phyloP scores from a whole-genome alignment of 2,888 invertebrate species.

The Chaetogeoica ovagalla region DNA sequence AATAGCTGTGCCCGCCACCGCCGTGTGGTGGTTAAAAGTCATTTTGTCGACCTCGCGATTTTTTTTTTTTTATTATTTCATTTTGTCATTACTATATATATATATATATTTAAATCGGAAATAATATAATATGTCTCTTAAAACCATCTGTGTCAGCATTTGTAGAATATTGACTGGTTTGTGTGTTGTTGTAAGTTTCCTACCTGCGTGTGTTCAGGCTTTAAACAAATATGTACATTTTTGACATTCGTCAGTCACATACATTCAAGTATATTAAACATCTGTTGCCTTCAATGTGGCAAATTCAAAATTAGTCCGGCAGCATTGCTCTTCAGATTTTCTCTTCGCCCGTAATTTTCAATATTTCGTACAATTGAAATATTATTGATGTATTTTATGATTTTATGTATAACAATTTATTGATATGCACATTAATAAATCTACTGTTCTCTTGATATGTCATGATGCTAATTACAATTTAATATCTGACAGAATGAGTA shows the following conservation, averaged over 20 bases:
- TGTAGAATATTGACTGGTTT: not conserved
- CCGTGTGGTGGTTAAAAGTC: not conserved
- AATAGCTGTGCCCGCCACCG: not conserved
- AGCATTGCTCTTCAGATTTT: too few relatives aligned
- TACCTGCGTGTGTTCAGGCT: too few relatives aligned
- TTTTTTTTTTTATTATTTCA: not conserved
- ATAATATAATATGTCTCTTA: not conserved
- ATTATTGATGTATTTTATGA: too few relatives aligned
- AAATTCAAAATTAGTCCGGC: not conserved
- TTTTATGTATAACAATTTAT: too few relatives aligned
- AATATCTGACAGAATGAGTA: too few relatives aligned
- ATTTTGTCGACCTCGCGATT: not conserved
- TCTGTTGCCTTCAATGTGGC: not conserved
- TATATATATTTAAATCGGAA: not conserved
- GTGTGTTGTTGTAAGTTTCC: constrained; percentile 2
- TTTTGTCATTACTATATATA: not conserved
- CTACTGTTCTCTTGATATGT: too few relatives aligned
- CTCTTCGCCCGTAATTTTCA: too few relatives aligned
- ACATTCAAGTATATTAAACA: constrained; percentile 11
- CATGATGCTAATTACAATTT: too few relatives aligned
- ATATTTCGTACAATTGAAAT: too few relatives aligned
- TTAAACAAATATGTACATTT: constrained; percentile 25
- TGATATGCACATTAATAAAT: too few relatives aligned
- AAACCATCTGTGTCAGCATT: constrained; percentile 38
- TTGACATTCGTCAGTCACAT: not conserved